phyloP scores from a whole-genome alignment of 2,113 vertebrate species.

The Vimba vimba region DNA sequence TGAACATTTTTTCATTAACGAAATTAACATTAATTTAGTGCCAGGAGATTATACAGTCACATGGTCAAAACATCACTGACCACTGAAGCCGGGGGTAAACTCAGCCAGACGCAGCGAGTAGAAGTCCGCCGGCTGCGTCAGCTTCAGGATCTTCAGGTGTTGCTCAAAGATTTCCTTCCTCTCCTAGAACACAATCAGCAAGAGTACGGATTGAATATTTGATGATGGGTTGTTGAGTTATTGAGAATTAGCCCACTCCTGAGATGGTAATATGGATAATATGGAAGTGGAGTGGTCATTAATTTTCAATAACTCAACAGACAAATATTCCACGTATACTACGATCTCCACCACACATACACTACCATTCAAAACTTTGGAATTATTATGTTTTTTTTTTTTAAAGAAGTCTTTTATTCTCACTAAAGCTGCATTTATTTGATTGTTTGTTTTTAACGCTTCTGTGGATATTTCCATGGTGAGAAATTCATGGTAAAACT shows the following conservation, averaged over 20 bases:
- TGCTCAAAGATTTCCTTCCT: conserved; percentile 96
- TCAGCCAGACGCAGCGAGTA: conserved; percentile 94
- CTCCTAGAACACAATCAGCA: conserved; percentile 77
- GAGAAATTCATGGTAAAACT: too few species aligned
- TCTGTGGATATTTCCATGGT: too few species aligned
- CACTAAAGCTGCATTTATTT: not conserved
- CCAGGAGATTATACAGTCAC: not conserved
- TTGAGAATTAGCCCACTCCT: not conserved
- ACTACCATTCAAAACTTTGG: too few species aligned
- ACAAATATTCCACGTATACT: not conserved
- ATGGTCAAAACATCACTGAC: conserved; percentile 67
- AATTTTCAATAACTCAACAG: not conserved
- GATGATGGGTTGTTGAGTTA: not conserved
- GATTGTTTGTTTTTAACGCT: too few species aligned
- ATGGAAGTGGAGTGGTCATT: not conserved
- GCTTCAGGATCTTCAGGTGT: conserved; percentile 91
- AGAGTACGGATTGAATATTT: not conserved
- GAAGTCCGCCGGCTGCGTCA: conserved; percentile 84
- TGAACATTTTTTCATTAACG: too few species aligned
- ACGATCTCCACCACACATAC: not conserved
- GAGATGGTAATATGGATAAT: not conserved
- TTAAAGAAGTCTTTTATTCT: not conserved
- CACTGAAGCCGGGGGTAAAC: conserved; percentile 95
- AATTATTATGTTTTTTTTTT: not conserved
- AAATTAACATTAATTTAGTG: too few species aligned